These are phyloP conservation scores for Morpho deidamia DNA, from an alignment of 2,888 invertebrate genomes.

Conservation along the genomic window DNA sequence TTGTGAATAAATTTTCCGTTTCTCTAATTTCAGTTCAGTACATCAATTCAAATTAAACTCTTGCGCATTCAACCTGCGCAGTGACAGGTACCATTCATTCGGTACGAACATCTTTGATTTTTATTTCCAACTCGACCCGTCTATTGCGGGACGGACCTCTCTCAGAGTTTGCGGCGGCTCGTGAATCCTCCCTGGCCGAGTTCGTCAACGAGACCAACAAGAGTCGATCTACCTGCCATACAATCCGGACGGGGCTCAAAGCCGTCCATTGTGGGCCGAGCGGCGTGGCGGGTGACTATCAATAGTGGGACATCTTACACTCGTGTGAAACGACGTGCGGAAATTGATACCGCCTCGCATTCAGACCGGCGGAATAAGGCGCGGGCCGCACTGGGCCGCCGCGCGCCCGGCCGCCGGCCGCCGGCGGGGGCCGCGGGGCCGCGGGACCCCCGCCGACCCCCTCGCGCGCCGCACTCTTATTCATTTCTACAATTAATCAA, in stretches of 20 bases:
- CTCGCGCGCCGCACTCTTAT: conserved; percentile 46
- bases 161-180: too few species aligned
- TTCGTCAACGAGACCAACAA: too few species aligned
- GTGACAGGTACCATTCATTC: too few species aligned
- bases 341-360: conserved; percentile 35
- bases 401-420: conserved; percentile 35
- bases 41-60: too few species aligned
- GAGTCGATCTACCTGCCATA: neutral
- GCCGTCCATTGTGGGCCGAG: conserved; percentile 1
- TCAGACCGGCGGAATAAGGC: conserved; percentile 31
- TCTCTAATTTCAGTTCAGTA: too few species aligned
- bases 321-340: conserved; percentile 34
- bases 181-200: too few species aligned
- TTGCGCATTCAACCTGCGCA: too few species aligned
- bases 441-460: conserved; percentile 19
- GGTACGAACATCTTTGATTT: too few species aligned
- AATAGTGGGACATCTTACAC: conserved; percentile 48
- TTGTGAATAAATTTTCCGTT: too few species aligned
- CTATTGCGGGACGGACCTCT: too few species aligned
- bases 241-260: conserved; percentile 3
- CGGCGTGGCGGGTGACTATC: conserved; percentile 36
- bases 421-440: conserved; percentile 20
- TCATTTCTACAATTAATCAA: conserved; percentile 78
- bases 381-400: conserved; percentile 30
- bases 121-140: too few species aligned